Conservation (phyloP, 2,888 invertebrate species). For the Oeneis ivallda region DNA sequence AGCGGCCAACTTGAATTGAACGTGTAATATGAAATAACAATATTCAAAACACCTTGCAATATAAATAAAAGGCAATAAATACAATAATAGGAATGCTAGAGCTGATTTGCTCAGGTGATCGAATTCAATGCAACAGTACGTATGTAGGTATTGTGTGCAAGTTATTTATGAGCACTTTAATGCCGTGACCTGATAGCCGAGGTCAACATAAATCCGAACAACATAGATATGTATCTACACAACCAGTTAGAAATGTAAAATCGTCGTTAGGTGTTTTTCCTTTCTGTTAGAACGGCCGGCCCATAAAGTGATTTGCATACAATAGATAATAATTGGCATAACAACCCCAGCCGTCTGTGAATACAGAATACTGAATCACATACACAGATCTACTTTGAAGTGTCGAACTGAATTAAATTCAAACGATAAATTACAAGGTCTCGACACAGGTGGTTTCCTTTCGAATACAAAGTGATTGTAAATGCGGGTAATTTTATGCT, state of each 20-base stretch:
- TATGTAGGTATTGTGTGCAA: too few relatives aligned
- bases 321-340: slow-evolving; percentile 39
- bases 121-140: too few relatives aligned
- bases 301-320: slow-evolving; percentile 35
- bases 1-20: too few relatives aligned
- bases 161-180: too few relatives aligned
- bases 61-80: too few relatives aligned
- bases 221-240: slow-evolving; percentile 13
- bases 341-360: slow-evolving; percentile 27
- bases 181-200: neutral
- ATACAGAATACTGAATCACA: slow-evolving; percentile 21
- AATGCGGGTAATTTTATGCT: slow-evolving; percentile 1
- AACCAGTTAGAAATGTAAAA: slow-evolving; percentile 22
- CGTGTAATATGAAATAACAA: too few relatives aligned
- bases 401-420: slow-evolving; percentile 32
- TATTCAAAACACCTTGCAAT: too few relatives aligned
- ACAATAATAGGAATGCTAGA: too few relatives aligned
- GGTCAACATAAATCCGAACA: slow-evolving; percentile 10
- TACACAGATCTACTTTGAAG: slow-evolving; percentile 22
- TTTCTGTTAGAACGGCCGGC: slow-evolving; percentile 20
- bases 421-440: slow-evolving; percentile 31
- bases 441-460: slow-evolving; percentile 32
- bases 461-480: slow-evolving; percentile 22
- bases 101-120: too few relatives aligned
- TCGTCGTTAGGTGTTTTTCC: slow-evolving; percentile 23